Evolutionary conservation across 2,113 vertebrate species (phyloP).

Genomic region (Proterorhinus semilunaris): DNA sequence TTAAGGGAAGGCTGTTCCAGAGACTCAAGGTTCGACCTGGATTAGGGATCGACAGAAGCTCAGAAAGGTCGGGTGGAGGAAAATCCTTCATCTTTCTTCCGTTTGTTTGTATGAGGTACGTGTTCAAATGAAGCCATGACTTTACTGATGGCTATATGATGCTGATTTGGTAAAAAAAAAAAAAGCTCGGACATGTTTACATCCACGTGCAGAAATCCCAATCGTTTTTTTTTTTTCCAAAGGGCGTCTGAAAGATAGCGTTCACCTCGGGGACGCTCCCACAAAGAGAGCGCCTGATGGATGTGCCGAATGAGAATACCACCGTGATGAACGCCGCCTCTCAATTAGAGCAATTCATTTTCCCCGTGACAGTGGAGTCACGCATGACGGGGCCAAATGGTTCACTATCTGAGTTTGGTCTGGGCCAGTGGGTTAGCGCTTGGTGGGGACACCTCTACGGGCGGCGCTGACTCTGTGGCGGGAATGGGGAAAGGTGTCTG

Average conservation of each 20-base stretch:
- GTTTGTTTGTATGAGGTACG: no score
- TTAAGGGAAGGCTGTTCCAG: no score
- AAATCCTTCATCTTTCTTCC: no score
- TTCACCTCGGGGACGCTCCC: conserved; percentile 64
- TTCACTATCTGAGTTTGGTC: conserved; percentile 65
- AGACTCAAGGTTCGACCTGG: no score
- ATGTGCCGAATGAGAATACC: conserved; percentile 84
- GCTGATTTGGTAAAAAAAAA: no score
- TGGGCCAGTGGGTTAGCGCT: conserved; percentile 33
- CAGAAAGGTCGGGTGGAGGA: no score
- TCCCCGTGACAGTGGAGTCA: conserved; percentile 84
- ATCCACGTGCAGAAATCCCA: neutral
- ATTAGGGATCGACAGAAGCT: no score
- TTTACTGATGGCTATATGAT: no score
- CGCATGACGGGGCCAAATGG: conserved; percentile 71
- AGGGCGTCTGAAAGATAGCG: neutral
- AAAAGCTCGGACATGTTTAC: conserved; percentile 15
- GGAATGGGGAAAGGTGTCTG: conserved; percentile 28
- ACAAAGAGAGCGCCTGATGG: conserved; percentile 79
- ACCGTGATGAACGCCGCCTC: conserved; percentile 88
- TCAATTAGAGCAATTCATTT: conserved; percentile 96
- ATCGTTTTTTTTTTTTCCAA: conserved; percentile 21
- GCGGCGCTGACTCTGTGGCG: conserved; percentile 44
- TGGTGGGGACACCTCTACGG: neutral
- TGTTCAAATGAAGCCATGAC: no score